Evolutionary conservation across 2,113 vertebrate genomes (phyloP), one percentile per base, ranked within the genome.

Genomic region (Neotragus pygmaeus): DNA sequence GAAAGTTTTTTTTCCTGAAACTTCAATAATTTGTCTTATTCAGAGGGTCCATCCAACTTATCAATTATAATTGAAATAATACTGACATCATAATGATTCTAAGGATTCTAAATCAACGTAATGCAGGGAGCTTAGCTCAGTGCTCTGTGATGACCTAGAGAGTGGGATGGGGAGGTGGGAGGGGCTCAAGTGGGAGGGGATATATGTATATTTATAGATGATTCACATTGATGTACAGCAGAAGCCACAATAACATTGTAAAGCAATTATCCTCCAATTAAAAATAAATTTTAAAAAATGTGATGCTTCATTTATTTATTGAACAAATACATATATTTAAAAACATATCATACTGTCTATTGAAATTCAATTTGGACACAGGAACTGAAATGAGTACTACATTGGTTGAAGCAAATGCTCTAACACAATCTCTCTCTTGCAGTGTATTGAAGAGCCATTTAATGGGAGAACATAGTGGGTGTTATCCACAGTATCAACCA

Each of bases 271-370:
- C 21, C 13, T 43, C 23, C 23, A 27, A 43, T 43, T 27, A 75
- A 75, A 75, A 75, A 75, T 75, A 43, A 75, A 75, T 7, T 75
- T 70, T 23, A 1, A 43, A 43, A 75, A 75, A 27, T 43, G 23
- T 84, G 78, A 66, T 82, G 17, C 10, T 92, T 95, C 45, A 86
- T 88, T 7, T 91, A 84, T 75, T 91, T 39, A 88, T 94, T 60
- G 91, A 95, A 11, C 9, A 82, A 91, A 64, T 90, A 64, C 10
- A 70, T 80, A 80, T 60, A 94, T 94, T 78, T 84, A 92, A 94
- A 94, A 83, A 9, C 28, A 86, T 88, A 36, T 89, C n/a, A 82
- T 60, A 81, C 9, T 95, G 9, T 86, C 51, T 88, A 16, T 81
- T 96, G 47, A 95, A 89, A 86, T 28, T 70, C 49, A 62, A 0